Evolutionary conservation across 2,797 vertebrate species (phyloP).

Genomic region (Poecilia picta): DNA sequence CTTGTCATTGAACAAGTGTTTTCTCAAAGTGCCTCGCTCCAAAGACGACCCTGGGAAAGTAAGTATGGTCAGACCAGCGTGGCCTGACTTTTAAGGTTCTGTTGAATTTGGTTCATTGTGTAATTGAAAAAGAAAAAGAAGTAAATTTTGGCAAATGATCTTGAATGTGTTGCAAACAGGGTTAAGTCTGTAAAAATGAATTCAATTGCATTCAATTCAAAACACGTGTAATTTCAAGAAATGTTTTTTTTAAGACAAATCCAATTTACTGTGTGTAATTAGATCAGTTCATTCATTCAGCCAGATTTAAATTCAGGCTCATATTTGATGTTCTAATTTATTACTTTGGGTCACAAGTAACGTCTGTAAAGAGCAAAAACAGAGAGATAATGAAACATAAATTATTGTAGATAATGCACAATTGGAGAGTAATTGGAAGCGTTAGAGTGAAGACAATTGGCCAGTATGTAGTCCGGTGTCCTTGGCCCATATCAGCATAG

Average conservation of each 20-base stretch:
- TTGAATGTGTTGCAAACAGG: constrained; percentile 18
- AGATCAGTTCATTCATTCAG: not conserved
- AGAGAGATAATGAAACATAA: not conserved
- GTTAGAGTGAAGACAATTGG: not conserved
- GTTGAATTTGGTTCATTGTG: constrained; percentile 18
- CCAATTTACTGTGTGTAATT: not conserved
- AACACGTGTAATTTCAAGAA: not conserved
- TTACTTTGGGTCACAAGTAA: not conserved
- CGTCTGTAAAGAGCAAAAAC: not conserved
- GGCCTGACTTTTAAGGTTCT: constrained; percentile 41
- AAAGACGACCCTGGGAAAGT: constrained; percentile 93
- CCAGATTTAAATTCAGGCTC: not conserved
- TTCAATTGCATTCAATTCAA: not conserved
- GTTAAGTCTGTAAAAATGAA: not conserved
- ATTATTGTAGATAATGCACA: not conserved
- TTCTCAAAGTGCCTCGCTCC: constrained; percentile 93
- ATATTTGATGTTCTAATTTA: not conserved
- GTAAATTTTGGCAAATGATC: constrained; percentile 36
- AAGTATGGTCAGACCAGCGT: constrained; percentile 66
- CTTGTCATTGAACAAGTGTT: constrained; percentile 91
- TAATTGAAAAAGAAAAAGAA: constrained; percentile 40
- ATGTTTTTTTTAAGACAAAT: not conserved
- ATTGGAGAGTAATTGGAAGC: not conserved
- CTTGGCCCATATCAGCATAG: not conserved
- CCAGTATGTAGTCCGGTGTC: not conserved